Conservation (phyloP, 2,797 vertebrate species). For the Lophius americanus region DNA sequence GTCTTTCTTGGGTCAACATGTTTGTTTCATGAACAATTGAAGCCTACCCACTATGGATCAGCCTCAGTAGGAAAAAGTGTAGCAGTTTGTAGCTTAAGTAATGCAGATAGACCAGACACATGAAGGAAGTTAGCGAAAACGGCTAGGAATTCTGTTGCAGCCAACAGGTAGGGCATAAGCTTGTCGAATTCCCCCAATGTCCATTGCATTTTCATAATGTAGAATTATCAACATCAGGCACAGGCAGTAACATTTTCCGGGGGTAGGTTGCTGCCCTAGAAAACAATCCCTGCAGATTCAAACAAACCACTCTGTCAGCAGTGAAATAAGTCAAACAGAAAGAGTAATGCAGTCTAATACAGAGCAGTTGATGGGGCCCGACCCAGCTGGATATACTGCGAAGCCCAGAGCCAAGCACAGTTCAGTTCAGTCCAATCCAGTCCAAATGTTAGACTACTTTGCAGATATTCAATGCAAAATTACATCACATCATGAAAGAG, state of each 20-base stretch:
- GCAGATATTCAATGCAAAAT: constrained; percentile 64
- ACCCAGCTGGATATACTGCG: constrained; percentile 43
- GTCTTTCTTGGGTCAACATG: not conserved
- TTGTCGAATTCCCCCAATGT: constrained; percentile 10
- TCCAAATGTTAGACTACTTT: constrained; percentile 44
- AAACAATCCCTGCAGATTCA: constrained; percentile 37
- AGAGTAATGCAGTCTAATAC: constrained; percentile 30
- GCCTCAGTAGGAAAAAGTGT: constrained; percentile 48
- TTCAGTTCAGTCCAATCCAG: constrained; percentile 44
- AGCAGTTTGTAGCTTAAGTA: constrained; percentile 56
- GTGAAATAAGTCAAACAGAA: constrained; percentile 30
- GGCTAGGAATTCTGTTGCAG: constrained; percentile 46
- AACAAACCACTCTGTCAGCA: constrained; percentile 60
- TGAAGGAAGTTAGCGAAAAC: constrained; percentile 25
- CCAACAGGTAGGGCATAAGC: constrained; percentile 35
- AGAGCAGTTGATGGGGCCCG: constrained; percentile 39
- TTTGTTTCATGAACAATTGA: constrained; percentile 6
- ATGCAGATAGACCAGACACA: constrained; percentile 31
- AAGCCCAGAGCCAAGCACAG: constrained; percentile 45
- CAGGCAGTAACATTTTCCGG: not conserved
- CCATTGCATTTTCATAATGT: constrained; percentile 5
- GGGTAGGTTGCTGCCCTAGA: not conserved
- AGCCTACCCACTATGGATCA: constrained; percentile 29
- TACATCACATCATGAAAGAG: constrained; percentile 59
- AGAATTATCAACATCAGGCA: constrained; percentile 10